Base-by-base conservation (phyloP, 2,113 vertebrate species). In the Leptocoma aspasia region DNA sequence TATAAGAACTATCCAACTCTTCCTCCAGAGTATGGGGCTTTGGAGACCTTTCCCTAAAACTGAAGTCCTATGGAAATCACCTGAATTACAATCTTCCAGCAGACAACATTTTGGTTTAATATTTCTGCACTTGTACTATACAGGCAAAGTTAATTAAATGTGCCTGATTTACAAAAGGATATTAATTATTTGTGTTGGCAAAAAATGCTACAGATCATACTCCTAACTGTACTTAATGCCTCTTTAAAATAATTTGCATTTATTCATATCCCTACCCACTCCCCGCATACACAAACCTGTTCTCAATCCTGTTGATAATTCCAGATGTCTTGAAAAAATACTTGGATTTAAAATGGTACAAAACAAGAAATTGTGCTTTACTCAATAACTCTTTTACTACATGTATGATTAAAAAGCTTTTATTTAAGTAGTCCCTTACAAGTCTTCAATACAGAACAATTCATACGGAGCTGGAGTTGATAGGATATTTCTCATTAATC, bases 341-440 rank as follows among this genome's bases (percentile, higher is more conserved):
- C 53, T 33, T 72, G 31, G 59, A 87, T 95, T 97, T 93, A 90
- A 90, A 96, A 95, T 60, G 69, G 41, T 87, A 77, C 82, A 70
- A 95, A 90, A 93, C 92, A 54, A 96, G 82, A 93, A 86, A 66
- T 10, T 96, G 24, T 90, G 45, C 94, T 95, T 64, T 63, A 64
- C 27, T 96, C 71, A 95, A 50, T 82, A 95, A 70, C 16, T 31
- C 19, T 35, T 64, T 37, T 84, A 79, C 49, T 96, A 95, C 85
- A 90, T 52, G 5, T 81, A 59, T 86, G 85, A 97, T 96, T 96
- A 86, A 96, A 97, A 97, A 82, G 15, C 61, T 97, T 90, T 91
- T 45, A 57, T 90, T 95, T 90, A 84, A 97, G 30, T 86, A 77
- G 86, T 84, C 70, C 35, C 41, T 90, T 96, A 52, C 50, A 93